Percentiles rank a stretch among this genome's conserved stretches.
Conservation (phyloP, 2,888 invertebrate genomes). For the Cerceris rybyensis region DNA sequence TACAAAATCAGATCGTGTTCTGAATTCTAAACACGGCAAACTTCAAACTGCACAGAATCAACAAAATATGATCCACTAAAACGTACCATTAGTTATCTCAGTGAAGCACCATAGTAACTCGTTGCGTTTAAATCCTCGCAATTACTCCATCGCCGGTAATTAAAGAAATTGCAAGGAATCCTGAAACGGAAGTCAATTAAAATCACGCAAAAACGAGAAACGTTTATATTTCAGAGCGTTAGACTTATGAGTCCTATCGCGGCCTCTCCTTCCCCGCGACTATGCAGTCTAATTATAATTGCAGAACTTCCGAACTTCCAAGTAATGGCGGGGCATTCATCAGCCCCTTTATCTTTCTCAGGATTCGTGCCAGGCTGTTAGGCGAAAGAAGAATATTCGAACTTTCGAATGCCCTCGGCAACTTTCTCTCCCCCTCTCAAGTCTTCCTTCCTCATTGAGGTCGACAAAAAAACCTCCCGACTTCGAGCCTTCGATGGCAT, state of each 20-base stretch:
- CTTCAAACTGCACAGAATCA: no score
- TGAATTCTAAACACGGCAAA: no score
- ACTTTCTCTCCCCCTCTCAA: slow-evolving; percentile 30
- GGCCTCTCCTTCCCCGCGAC: slow-evolving; percentile 20
- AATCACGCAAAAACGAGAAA: not conserved
- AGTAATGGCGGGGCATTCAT: slow-evolving; percentile 47
- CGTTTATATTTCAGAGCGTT: not conserved
- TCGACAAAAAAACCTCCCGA: slow-evolving; percentile 31
- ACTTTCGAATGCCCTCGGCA: slow-evolving; percentile 49
- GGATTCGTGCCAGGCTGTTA: slow-evolving; percentile 49
- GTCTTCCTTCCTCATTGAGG: slow-evolving; percentile 32
- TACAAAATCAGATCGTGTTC: no score
- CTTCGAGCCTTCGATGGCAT: slow-evolving; percentile 15
- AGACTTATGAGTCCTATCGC: slow-evolving; percentile 47
- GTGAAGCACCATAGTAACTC: no score
- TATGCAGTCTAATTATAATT: slow-evolving; percentile 61
- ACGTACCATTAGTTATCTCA: no score
- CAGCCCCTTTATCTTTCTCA: slow-evolving; percentile 56
- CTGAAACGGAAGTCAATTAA: not conserved
- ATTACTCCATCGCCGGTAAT: no score
- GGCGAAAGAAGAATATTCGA: slow-evolving; percentile 50
- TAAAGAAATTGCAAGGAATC: no score
- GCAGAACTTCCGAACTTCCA: slow-evolving; percentile 48
- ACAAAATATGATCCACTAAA: no score
- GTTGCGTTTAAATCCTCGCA: no score